Evolutionary conservation across 2,888 invertebrate genomes (phyloP).

Genomic region (Parascotia fuliginaria): DNA sequence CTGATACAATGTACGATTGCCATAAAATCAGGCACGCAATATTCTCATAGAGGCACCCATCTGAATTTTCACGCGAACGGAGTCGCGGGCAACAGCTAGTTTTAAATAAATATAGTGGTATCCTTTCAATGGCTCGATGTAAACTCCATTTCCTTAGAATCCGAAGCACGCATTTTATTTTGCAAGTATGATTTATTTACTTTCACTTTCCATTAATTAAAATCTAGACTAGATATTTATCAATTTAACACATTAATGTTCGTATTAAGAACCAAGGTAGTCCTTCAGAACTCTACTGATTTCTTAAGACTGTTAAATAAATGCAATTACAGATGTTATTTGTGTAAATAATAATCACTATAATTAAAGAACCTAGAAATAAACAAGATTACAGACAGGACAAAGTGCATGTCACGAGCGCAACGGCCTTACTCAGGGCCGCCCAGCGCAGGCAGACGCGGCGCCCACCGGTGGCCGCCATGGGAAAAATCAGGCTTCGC

Average conservation of each 20-base stretch:
- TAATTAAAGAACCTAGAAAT: slow-evolving; percentile 57
- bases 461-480: slow-evolving; percentile 70
- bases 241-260: neutral
- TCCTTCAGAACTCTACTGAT: neutral
- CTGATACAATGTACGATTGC: too few relatives aligned
- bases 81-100: too few relatives aligned
- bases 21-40: too few relatives aligned
- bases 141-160: neutral
- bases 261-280: neutral
- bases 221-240: slow-evolving; percentile 8
- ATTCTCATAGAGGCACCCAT: too few relatives aligned
- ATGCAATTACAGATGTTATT: neutral
- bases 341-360: slow-evolving; percentile 40
- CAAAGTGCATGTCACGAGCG: slow-evolving; percentile 83
- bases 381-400: slow-evolving; percentile 64
- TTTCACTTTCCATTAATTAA: slow-evolving; percentile 20
- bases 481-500: slow-evolving; percentile 84
- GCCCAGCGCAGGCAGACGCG: slow-evolving; percentile 75
- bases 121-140: too few relatives aligned
- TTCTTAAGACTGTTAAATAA: neutral
- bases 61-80: too few relatives aligned
- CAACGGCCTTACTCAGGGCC: slow-evolving; percentile 84
- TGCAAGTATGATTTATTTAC: neutral
- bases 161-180: neutral
- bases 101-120: too few relatives aligned